phyloP scores from a whole-genome alignment of 2,113 vertebrate genomes.

The Loxodonta africana region DNA sequence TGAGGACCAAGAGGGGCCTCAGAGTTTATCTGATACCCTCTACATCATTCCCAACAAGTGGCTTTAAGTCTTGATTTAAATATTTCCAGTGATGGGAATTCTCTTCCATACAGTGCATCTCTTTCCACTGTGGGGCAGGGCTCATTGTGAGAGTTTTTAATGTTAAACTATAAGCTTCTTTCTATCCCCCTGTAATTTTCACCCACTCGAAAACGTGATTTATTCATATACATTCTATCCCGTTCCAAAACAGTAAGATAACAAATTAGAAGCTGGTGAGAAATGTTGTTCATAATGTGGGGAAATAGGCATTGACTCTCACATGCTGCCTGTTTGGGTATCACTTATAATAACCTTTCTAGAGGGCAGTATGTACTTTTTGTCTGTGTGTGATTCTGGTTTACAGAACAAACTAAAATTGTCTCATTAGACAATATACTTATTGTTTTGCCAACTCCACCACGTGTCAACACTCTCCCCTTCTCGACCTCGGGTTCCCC shows the following conservation, averaged over 20 bases:
- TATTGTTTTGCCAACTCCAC: no score
- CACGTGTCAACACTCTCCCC: no score
- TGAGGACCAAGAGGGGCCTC: conserved; percentile 16
- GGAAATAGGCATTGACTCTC: background rate
- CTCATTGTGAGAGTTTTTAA: conserved; percentile 26
- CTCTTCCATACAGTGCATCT: background rate
- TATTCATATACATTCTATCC: background rate
- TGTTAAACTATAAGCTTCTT: conserved; percentile 21
- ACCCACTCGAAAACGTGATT: conserved; percentile 5
- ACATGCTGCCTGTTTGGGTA: background rate
- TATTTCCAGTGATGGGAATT: background rate
- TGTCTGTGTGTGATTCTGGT: no score
- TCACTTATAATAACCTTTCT: conserved; percentile 22
- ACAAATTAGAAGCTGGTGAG: conserved; percentile 48
- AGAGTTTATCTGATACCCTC: background rate
- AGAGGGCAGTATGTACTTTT: background rate
- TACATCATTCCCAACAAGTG: conserved; percentile 24
- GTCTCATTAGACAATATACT: no score
- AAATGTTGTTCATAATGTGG: background rate
- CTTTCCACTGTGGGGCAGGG: background rate
- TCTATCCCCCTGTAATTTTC: background rate
- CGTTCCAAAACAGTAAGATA: conserved; percentile 33
- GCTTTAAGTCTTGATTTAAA: conserved; percentile 34
- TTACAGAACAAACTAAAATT: no score
- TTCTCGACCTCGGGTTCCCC: no score